Evolutionary conservation across 2,888 invertebrate species (phyloP).

Genomic region (Xanthia togata): DNA sequence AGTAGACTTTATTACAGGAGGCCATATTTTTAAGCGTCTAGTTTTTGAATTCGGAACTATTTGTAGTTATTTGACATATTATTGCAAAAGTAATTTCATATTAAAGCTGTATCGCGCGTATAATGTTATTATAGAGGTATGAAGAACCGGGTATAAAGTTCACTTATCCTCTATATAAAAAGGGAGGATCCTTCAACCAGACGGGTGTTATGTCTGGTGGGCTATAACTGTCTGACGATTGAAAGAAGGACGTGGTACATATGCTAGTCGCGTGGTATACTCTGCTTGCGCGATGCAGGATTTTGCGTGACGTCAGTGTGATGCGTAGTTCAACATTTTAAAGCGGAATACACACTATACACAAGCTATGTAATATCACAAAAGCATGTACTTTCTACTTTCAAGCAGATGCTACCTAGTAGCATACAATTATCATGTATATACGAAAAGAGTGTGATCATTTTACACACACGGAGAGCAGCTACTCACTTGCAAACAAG

Average conservation of each 20-base stretch:
- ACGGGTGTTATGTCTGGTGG: too few relatives aligned
- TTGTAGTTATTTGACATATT: background rate
- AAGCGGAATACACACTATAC: background rate
- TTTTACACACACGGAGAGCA: background rate
- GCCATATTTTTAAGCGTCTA: background rate
- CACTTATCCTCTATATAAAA: too few relatives aligned
- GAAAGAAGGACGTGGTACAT: too few relatives aligned
- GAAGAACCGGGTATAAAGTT: too few relatives aligned
- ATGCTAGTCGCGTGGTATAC: too few relatives aligned
- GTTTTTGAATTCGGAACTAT: background rate
- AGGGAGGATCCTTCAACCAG: too few relatives aligned
- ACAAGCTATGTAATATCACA: background rate
- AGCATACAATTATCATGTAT: background rate
- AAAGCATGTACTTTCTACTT: background rate
- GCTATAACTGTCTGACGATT: too few relatives aligned
- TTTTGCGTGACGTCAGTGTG: too few relatives aligned
- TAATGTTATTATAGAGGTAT: too few relatives aligned
- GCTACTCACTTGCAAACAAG: background rate
- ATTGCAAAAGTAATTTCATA: background rate
- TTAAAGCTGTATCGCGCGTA: background rate
- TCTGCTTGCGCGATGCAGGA: too few relatives aligned
- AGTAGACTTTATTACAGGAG: slow-evolving; percentile 20
- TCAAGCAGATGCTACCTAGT: background rate
- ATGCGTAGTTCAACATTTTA: too few relatives aligned
- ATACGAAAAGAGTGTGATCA: background rate